Percentiles rank a stretch among this genome's conserved stretches.
Conservation (phyloP, 1,140 invertebrate genomes). For the Trachymyrmex cornetzi region DNA sequence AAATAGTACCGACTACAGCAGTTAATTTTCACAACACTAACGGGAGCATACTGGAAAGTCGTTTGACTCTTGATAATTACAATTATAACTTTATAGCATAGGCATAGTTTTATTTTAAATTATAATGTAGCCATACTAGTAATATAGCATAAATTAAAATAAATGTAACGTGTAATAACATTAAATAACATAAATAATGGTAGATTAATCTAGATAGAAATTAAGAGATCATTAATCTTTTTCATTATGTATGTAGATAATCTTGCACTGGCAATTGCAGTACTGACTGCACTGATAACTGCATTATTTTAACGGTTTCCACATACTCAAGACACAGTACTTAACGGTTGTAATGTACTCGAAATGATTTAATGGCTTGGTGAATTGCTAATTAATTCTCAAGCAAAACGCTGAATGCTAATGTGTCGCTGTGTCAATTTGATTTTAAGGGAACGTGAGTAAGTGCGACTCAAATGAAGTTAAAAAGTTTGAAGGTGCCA, state of each 20-base stretch:
- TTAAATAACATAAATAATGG: neutral
- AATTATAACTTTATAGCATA: neutral
- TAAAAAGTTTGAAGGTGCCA: slow-evolving; percentile 9
- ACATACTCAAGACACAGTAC: neutral
- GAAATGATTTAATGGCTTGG: slow-evolving; percentile 24
- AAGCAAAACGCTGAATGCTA: neutral
- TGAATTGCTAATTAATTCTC: slow-evolving; percentile 41
- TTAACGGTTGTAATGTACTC: neutral
- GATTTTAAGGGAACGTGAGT: neutral
- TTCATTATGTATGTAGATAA: neutral
- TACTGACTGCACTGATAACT: neutral
- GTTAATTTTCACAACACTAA: neutral
- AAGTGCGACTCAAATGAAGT: neutral
- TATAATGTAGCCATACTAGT: neutral
- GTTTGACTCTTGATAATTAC: neutral
- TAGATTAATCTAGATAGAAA: neutral
- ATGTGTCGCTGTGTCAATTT: neutral
- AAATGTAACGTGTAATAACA: neutral
- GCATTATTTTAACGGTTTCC: slow-evolving; percentile 13
- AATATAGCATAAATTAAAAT: neutral
- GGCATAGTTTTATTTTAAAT: neutral
- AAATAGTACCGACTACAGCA: neutral
- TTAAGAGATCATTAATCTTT: neutral
- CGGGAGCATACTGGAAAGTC: neutral
- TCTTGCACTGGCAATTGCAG: neutral